Evolutionary conservation across 2,888 invertebrate genomes (phyloP), one percentile per base, ranked within the genome.

Genomic region (Protodeltote pygarga): DNA sequence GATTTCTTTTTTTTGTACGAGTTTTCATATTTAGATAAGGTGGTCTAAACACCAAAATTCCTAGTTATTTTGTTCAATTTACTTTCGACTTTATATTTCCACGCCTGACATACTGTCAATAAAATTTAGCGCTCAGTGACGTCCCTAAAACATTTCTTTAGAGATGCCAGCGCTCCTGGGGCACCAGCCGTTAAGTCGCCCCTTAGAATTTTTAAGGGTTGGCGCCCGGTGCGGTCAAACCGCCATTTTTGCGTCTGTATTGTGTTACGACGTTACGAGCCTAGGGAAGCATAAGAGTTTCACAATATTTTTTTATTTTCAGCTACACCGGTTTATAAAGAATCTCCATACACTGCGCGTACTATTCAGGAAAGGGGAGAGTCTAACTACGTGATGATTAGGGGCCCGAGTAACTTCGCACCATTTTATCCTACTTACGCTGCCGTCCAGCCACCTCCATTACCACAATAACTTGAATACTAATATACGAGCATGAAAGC

Each of bases 281-380:
- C 2, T 19, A 25, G 3, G 8, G 8, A 5, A 11, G 2, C 17
- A 9, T 49, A n/a, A 24, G 5, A 5, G 1, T 10, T 0, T 17
- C 0, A 8, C n/a, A 2, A 19, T 1, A 1, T 42, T n/a, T n/a
- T 31, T 16, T 4, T 14, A 23, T 46, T 84, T 85, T 10, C 79
- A 95, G 95, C 94, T 63, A 92, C 94, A 51, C 95, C 95, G 2
- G 93, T 94, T 11, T 95, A 94, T 79, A 93, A 93, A 52, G 95
- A 94, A 77, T 93, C 94, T 10, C 81, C 91, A 27, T 93, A 92
- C 70, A 89, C 93, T n/a, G 94, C 95, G 2, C 89, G 92, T 34
- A 93, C 93, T 50, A 94, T 95, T 32, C 93, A 93, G 46, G 95
- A 95, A 55, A 89, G 93, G 23, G 93, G 93, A 19, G 95, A 95